Evolutionary conservation across 2,888 invertebrate genomes (phyloP), one percentile per base, ranked within the genome.

Genomic region (Tenthredo mesomela): DNA sequence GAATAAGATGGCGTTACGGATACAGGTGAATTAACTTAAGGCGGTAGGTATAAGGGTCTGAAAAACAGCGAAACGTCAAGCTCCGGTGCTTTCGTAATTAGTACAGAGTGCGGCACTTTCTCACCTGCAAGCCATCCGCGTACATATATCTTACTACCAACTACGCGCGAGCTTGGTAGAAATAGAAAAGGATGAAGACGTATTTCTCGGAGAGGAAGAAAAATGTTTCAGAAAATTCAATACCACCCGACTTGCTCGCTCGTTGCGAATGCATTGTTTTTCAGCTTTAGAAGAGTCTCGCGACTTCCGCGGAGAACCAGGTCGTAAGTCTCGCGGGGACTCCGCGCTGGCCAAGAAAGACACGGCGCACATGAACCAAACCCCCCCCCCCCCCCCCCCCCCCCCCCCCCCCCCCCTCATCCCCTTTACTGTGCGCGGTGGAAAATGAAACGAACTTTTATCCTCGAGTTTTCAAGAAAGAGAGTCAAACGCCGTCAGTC

Each of bases 71-170:
- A 80, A 58, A 33, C 80, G 80, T 80, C 80, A 61, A 80, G 80
- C 80, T 80, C 80, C 21, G 80, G 37, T 80, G 61, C 33, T 61
- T 40, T 37, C 80, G 80, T 80, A 80, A 80, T 80, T 80, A 80
- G 80, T 80, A 80, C 80, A 80, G 61, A 80, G 80, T 80, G 80
- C 80, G 80, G 80, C 80, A 61, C n/a, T 80, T 80, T 80, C 80
- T 80, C 80, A 80, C 80, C 80, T 80, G 58, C 61, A 58, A 80
- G 21, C 80, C 80, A 80, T 80, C 80, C 80, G 40, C 61, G 40
- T 40, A 80, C 61, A 80, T 80, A 80, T 80, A 80, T 80, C 80
- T 80, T 80, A 18, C 54, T 77, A 77, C 25, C 54, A 77, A 77
- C 47, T 47, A 47, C 77, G 29, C 29, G 2, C 2, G 77, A 77